These are phyloP conservation scores for Poicephalus gulielmi DNA, from an alignment of 2,113 vertebrate species.

Conservation along the genomic window DNA sequence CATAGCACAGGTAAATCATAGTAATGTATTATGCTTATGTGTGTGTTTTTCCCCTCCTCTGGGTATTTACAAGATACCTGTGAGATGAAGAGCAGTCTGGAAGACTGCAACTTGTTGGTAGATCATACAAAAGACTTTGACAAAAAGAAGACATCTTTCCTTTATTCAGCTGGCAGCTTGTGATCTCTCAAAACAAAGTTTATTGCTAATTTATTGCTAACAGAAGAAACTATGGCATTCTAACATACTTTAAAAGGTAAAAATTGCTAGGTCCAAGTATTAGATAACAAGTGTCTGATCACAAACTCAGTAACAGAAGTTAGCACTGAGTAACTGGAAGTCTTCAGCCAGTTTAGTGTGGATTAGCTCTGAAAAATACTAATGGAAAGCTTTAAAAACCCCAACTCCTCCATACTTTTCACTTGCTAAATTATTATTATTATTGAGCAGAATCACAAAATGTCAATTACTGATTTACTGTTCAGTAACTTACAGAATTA, in stretches of 20 bases:
- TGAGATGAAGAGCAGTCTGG: neutral
- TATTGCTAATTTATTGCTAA: neutral
- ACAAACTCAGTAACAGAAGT: neutral
- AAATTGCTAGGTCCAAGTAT: neutral
- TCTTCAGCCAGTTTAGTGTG: neutral
- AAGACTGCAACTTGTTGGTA: neutral
- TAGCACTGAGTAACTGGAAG: conserved; percentile 11
- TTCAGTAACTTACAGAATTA: conserved; percentile 13
- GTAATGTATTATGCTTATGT: neutral
- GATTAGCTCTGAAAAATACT: conserved; percentile 3
- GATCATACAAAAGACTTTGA: neutral
- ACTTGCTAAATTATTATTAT: neutral
- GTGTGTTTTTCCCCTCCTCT: neutral
- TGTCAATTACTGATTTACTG: neutral
- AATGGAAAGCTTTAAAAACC: conserved; percentile 12
- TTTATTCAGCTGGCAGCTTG: neutral
- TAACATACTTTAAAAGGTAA: neutral
- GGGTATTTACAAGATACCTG: neutral
- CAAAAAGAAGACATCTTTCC: neutral
- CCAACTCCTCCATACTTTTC: neutral
- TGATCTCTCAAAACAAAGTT: neutral
- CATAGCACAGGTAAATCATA: neutral
- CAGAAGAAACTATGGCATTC: neutral
- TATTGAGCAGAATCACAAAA: neutral
- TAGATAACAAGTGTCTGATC: neutral